Percentiles rank a stretch among this genome's conserved stretches.
Evolutionary conservation across 92 coral and sea anemone species (phyloP).

Genomic region (Pocillopora meandrina): DNA sequence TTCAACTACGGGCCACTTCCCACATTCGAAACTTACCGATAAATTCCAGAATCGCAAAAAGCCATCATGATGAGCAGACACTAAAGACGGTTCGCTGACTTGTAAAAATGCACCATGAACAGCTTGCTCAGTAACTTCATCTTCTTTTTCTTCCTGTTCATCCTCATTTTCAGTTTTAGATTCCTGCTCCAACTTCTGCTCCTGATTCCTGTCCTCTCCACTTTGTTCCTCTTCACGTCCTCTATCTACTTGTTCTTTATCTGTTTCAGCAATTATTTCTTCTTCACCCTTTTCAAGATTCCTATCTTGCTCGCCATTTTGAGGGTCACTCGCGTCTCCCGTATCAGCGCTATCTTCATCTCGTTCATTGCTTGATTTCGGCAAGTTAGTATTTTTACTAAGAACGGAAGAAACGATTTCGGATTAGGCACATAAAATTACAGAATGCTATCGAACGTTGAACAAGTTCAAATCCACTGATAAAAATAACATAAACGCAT

Average conservation of each 20-base stretch:
- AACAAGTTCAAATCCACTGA: too few relatives aligned
- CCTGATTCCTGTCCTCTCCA: constrained; percentile 40
- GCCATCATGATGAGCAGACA: constrained; percentile 93
- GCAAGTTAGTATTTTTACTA: constrained; percentile 8
- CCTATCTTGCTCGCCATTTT: background rate
- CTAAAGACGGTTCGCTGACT: constrained; percentile 82
- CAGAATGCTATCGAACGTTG: too few relatives aligned
- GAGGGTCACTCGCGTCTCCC: background rate
- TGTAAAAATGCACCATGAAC: constrained; percentile 61
- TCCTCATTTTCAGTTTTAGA: constrained; percentile 31
- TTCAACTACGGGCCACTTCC: background rate
- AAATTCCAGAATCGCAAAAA: constrained; percentile 91
- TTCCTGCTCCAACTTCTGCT: constrained; percentile 31
- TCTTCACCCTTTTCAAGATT: background rate
- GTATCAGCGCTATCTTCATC: background rate
- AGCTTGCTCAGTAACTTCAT: constrained; percentile 20
- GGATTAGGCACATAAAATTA: too few relatives aligned
- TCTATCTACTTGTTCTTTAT: background rate
- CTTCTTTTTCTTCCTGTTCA: constrained; percentile 24
- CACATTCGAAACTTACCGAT: constrained; percentile 56
- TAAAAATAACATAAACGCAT: too few relatives aligned
- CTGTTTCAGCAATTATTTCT: background rate
- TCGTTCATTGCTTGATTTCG: background rate
- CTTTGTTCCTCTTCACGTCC: constrained; percentile 2
- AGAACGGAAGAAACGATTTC: background rate